Evolutionary conservation across 2,113 vertebrate species (phyloP).

Genomic region (Fulica atra): DNA sequence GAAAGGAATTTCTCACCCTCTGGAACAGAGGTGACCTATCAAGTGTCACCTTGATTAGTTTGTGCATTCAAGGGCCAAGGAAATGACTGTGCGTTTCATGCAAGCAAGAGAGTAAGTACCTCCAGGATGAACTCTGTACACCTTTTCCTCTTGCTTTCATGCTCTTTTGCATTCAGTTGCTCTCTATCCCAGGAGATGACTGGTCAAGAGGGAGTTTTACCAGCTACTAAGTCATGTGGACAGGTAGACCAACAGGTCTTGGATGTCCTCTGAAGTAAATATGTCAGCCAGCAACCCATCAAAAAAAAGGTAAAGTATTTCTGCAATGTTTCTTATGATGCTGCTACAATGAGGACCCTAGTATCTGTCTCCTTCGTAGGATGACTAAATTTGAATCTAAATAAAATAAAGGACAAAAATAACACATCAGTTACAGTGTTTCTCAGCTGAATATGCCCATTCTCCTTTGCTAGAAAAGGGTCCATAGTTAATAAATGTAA

Average conservation of each 20-base stretch:
- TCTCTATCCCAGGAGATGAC: background rate
- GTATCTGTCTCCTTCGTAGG: background rate
- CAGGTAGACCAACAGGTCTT: background rate
- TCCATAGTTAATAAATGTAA: background rate
- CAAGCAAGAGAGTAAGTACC: background rate
- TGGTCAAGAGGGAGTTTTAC: background rate
- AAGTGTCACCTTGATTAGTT: background rate
- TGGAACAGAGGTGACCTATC: background rate
- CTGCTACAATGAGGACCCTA: background rate
- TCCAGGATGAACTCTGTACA: background rate
- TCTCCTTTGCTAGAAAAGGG: background rate
- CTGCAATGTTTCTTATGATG: background rate
- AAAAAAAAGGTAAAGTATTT: background rate
- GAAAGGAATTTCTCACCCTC: background rate
- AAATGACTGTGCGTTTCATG: background rate
- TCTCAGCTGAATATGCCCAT: background rate
- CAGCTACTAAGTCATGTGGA: background rate
- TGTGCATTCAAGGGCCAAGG: background rate
- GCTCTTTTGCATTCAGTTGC: background rate
- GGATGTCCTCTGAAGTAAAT: background rate
- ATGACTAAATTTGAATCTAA: background rate
- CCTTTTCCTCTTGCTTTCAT: background rate
- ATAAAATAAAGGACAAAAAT: constrained; percentile 4
- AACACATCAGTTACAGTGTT: background rate
- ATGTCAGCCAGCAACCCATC: constrained; percentile 24